phyloP scores from a whole-genome alignment of 2,113 vertebrate genomes.

The Pantherophis guttatus region DNA sequence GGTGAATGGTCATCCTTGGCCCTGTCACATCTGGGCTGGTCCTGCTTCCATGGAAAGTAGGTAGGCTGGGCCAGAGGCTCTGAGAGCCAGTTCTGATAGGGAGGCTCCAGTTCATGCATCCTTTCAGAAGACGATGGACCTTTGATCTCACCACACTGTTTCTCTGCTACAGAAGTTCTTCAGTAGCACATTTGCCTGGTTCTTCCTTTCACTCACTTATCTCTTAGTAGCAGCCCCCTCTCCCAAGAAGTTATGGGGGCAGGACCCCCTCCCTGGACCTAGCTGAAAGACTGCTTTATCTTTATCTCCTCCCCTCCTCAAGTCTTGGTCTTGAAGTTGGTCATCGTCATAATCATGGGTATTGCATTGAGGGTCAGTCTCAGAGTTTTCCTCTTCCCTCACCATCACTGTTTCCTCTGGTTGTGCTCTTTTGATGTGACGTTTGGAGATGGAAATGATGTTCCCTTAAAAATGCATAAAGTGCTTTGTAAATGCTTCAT shows the following conservation, averaged over 20 bases:
- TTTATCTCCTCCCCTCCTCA: background rate
- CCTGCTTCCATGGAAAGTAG: background rate
- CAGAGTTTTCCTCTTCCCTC: background rate
- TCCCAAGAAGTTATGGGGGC: too few species aligned
- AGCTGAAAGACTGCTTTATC: background rate
- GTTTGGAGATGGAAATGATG: too few species aligned
- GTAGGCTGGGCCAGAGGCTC: too few species aligned
- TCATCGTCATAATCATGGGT: background rate
- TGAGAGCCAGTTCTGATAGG: background rate
- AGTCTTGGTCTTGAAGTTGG: background rate
- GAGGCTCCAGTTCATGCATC: background rate
- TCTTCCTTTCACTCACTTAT: background rate
- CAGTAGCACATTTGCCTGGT: background rate
- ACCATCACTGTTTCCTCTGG: background rate
- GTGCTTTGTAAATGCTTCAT: background rate
- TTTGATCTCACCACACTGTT: background rate
- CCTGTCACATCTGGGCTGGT: accelerated
- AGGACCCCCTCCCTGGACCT: background rate
- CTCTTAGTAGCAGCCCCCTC: background rate
- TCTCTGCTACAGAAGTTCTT: background rate
- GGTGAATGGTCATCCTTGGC: accelerated
- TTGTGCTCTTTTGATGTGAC: background rate
- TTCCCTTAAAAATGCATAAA: background rate
- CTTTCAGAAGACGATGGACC: background rate
- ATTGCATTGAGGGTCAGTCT: background rate